Conservation (phyloP, 92 coral and sea anemone genomes). For the Phenganax marumi region DNA sequence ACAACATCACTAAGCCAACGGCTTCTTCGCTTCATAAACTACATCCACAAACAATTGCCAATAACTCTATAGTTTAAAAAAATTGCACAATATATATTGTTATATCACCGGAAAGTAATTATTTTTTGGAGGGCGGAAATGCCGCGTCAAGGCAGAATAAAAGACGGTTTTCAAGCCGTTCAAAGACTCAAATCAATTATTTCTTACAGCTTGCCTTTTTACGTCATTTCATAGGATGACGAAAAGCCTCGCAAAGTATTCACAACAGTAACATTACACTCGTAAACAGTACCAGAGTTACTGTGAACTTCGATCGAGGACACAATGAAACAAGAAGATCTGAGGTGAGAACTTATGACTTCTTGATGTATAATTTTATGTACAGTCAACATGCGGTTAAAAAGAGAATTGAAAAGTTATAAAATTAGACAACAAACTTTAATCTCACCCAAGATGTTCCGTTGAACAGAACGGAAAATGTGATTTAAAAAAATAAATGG, state of each 20-base stretch:
- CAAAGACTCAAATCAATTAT: background rate
- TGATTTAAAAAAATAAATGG: no score
- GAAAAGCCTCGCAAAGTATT: background rate
- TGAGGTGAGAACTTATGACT: background rate
- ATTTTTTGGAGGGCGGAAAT: background rate
- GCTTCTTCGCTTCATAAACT: background rate
- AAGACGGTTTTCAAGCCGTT: background rate
- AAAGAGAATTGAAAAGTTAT: no score
- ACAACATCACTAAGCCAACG: constrained; percentile 1
- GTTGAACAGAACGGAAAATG: no score
- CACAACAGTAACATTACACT: background rate
- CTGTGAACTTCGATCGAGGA: background rate
- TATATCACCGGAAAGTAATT: background rate
- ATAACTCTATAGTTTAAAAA: background rate
- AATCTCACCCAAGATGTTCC: no score
- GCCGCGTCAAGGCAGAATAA: background rate
- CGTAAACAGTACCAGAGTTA: background rate
- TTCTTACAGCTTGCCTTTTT: background rate
- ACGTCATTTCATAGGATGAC: background rate
- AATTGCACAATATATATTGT: constrained; percentile 1
- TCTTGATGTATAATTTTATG: no score
- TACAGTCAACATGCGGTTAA: no score
- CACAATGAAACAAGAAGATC: background rate
- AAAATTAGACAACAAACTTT: no score
- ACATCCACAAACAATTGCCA: background rate